Conservation (phyloP, 2,797 vertebrate species). For the Dendrocincla tyrannina region DNA sequence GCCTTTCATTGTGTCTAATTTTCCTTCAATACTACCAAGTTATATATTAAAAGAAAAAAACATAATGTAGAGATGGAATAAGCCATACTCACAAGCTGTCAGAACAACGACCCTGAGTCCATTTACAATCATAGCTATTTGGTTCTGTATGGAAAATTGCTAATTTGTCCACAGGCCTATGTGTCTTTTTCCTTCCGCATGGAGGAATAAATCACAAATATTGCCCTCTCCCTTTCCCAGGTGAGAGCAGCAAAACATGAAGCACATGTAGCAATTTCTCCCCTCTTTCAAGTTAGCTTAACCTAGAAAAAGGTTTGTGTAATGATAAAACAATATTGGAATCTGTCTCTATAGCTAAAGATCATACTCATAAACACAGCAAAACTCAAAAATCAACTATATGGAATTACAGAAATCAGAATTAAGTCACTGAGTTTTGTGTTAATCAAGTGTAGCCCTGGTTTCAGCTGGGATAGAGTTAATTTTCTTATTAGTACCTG, state of each 20-base stretch:
- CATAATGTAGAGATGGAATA: background rate
- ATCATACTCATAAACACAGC: background rate
- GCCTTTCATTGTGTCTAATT: background rate
- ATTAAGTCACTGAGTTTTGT: background rate
- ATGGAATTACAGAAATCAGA: background rate
- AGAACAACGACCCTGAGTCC: background rate
- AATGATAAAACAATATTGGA: background rate
- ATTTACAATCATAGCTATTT: background rate
- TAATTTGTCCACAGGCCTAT: background rate
- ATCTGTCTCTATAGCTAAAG: background rate
- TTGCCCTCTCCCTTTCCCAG: background rate
- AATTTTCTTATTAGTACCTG: background rate
- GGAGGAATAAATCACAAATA: background rate
- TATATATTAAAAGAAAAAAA: background rate
- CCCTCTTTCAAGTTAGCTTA: background rate
- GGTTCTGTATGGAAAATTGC: background rate
- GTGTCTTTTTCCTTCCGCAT: background rate
- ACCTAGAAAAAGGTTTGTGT: fast-evolving
- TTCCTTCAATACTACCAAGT: background rate
- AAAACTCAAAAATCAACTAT: background rate
- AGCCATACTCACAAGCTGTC: background rate
- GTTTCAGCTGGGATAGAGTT: background rate
- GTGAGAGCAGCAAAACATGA: background rate
- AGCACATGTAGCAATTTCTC: background rate
- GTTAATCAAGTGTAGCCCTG: background rate